Base-by-base conservation (phyloP, 1,140 invertebrate species). In the Gyrodactylus bullatarudis region DNA sequence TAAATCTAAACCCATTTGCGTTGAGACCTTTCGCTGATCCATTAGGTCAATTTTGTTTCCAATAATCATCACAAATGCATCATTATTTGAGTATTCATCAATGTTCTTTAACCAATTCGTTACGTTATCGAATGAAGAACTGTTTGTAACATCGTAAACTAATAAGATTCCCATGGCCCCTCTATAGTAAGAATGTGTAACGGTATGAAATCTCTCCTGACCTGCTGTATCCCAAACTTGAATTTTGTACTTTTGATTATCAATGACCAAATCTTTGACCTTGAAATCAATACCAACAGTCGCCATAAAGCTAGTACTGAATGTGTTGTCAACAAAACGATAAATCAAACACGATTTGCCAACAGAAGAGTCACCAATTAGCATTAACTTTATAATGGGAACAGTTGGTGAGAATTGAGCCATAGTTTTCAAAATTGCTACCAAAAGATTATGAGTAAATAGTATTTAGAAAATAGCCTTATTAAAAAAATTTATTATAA, bases 211-310 rank as follows among this genome's bases (percentile, higher is more conserved):
- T 74, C 85, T 77, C 78, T 85, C 85, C 77, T 85, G 85, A 1
- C 85, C 85, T 24, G 85, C 85, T 73, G 85, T 85, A 77, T 85
- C 85, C 84, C 84, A 72, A 23, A 72, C 8, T 26, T 73, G 26
- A 27, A 27, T 68, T 73, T 82, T 92, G 89, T 75, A 92, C 83
- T 83, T 92, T 92, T 76, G 92, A 77, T 91, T 89, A 78, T 91
- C 90, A 77, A 93, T 86, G 82, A 97, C 97, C 26, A 99, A 92
- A 27, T 94, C 98, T 85, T 98, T 98, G 75, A 99, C 93, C 86
- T 99, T 99, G 84, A 99, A 99, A 83, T 99, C 95, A 77, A 99
- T 99, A 74, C 95, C 94, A 73, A 99, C 93, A 68, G 95, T 99
- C 75, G 91, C 94, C 73, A 98, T 92, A 79, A 98, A 98, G 74